These are phyloP conservation scores for Apteryx mantelli DNA, from an alignment of 2,113 vertebrate species.

Conservation along the genomic window DNA sequence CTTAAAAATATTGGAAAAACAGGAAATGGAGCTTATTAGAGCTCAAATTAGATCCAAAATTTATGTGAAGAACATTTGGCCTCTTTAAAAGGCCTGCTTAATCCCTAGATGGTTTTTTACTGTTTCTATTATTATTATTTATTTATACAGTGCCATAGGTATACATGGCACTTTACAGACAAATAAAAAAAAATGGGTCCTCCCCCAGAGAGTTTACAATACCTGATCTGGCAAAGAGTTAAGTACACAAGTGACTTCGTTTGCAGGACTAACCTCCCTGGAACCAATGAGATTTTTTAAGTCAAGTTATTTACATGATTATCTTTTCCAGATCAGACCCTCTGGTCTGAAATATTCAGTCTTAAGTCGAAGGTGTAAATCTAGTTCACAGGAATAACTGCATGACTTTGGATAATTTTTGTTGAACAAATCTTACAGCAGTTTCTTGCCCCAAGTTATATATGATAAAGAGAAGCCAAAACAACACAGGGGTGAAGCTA, in stretches of 20 bases:
- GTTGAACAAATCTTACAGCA: background rate
- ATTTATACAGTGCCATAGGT: constrained; percentile 58
- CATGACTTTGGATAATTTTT: background rate
- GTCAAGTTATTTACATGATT: background rate
- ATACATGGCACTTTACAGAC: constrained; percentile 67
- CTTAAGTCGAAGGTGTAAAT: background rate
- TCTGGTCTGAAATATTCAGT: background rate
- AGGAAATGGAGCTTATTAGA: constrained; percentile 72
- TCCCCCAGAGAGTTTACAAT: constrained; percentile 48
- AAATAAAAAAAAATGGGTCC: constrained; percentile 52
- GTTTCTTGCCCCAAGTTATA: background rate
- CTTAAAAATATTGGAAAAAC: constrained; percentile 66
- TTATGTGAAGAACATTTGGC: constrained; percentile 68
- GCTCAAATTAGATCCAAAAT: constrained; percentile 69
- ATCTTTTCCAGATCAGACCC: background rate
- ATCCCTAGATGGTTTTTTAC: constrained; percentile 67
- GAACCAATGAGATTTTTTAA: background rate
- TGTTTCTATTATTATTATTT: constrained; percentile 71
- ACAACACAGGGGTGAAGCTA: background rate
- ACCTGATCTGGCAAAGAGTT: constrained; percentile 4
- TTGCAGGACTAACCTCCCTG: background rate
- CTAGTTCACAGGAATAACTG: background rate
- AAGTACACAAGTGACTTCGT: background rate
- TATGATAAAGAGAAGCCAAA: background rate
- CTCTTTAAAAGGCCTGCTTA: constrained; percentile 63